A percentile compares a stretch with the other conserved stretches of the same genome.
Conservation (phyloP, 2,113 vertebrate genomes). For the Chionomys nivalis region DNA sequence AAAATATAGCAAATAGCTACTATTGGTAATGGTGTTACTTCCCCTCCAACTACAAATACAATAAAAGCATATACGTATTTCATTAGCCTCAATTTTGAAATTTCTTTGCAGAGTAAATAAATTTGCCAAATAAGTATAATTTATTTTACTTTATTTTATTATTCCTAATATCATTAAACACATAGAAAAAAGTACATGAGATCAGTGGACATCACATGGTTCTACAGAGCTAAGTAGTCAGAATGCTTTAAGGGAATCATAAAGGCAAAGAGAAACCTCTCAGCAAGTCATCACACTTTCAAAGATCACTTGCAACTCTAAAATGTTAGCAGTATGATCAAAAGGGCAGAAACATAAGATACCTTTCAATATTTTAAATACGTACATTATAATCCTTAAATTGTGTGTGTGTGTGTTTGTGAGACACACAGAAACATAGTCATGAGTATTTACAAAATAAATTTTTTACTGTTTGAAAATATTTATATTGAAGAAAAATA, state of each 20-base stretch:
- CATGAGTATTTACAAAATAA: not conserved
- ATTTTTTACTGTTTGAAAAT: not conserved
- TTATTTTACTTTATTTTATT: not conserved
- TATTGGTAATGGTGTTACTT: not conserved
- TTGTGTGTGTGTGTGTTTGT: too few relatives aligned
- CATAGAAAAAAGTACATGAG: not conserved
- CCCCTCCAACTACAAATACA: not conserved
- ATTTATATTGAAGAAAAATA: not conserved
- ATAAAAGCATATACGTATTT: not conserved
- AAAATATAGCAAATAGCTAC: not conserved
- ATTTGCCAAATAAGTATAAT: not conserved
- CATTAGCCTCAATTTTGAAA: not conserved
- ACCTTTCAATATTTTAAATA: not conserved
- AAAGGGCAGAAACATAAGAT: not conserved
- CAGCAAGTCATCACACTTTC: not conserved
- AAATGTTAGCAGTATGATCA: not conserved
- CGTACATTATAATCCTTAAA: not conserved
- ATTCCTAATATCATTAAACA: not conserved
- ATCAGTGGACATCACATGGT: not conserved
- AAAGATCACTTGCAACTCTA: too few relatives aligned
- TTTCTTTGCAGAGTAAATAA: not conserved
- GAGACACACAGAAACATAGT: not conserved
- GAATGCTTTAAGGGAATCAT: not conserved
- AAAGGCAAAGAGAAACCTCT: not conserved
- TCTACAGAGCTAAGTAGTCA: not conserved